A percentile compares a stretch with the other conserved stretches of the same genome.
Conservation (phyloP, 2,888 invertebrate genomes). For the Dexiosoma caninum region DNA sequence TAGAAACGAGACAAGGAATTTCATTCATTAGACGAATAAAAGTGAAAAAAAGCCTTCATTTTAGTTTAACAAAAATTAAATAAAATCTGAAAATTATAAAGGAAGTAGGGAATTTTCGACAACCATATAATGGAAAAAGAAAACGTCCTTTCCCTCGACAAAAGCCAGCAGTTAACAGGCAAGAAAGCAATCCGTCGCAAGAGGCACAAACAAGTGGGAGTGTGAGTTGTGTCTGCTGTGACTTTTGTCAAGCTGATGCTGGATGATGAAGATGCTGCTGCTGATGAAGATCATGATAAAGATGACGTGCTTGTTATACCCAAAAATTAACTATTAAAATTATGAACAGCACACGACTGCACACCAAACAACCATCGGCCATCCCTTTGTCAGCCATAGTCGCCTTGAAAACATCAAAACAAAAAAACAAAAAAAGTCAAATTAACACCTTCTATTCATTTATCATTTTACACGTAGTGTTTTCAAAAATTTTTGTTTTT, state of each 20-base stretch:
- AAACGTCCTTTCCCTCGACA: conserved; percentile 32
- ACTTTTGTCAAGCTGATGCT: conserved; percentile 36
- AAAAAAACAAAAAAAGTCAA: too few relatives aligned
- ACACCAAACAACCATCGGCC: background rate
- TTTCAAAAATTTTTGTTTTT: conserved; percentile 7
- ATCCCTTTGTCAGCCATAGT: conserved; percentile 38
- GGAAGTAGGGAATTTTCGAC: conserved; percentile 42
- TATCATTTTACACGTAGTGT: conserved; percentile 55
- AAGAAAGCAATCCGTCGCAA: background rate
- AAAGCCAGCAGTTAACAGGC: background rate
- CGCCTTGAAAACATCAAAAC: too few relatives aligned
- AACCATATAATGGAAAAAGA: conserved; percentile 28
- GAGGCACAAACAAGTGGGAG: background rate
- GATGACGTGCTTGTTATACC: conserved; percentile 59
- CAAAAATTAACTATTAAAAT: conserved; percentile 58
- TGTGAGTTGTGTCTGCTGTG: conserved; percentile 26
- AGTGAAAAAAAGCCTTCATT: conserved; percentile 48
- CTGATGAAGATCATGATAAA: conserved; percentile 32
- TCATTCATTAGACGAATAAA: conserved; percentile 49
- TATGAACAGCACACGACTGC: conserved; percentile 24
- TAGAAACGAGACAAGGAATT: too few relatives aligned
- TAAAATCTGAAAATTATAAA: conserved; percentile 39
- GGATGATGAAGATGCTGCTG: too few relatives aligned
- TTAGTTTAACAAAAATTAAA: conserved; percentile 15
- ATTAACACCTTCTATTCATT: conserved; percentile 62